A percentile compares a stretch with the other conserved stretches of the same genome.
phyloP scores from a whole-genome alignment of 2,888 invertebrate species.

The Tinea pellionella region DNA sequence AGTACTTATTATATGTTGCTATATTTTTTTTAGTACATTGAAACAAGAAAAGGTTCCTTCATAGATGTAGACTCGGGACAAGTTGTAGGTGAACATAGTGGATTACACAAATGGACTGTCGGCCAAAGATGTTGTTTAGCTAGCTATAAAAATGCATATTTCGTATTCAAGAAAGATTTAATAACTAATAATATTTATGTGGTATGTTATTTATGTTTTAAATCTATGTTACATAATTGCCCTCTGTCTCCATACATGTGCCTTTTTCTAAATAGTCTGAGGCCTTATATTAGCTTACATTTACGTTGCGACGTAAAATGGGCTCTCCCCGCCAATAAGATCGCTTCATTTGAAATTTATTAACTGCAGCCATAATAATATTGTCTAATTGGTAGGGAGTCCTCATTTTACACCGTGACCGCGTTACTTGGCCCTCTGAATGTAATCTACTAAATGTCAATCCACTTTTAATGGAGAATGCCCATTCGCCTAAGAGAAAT shows the following conservation, averaged over 20 bases:
- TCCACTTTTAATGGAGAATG: no score
- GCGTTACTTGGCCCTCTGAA: no score
- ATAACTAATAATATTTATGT: conserved; percentile 81
- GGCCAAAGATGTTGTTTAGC: conserved; percentile 85
- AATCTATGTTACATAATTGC: no score
- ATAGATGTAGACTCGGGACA: conserved; percentile 83
- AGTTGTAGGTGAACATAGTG: conserved; percentile 83
- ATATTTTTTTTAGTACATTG: conserved; percentile 77
- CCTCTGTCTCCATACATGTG: no score
- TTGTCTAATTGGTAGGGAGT: no score
- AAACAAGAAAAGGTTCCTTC: conserved; percentile 81
- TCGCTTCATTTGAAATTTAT: no score
- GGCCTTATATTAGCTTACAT: conserved; percentile 3
- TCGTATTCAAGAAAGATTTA: conserved; percentile 78
- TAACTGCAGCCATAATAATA: no score
- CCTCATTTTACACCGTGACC: no score
- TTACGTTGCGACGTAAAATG: no score
- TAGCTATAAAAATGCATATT: conserved; percentile 75
- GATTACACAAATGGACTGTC: conserved; percentile 93
- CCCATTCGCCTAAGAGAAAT: no score
- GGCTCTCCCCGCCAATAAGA: no score
- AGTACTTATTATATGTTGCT: conserved; percentile 4
- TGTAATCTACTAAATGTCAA: no score
- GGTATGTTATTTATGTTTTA: conserved; percentile 54
- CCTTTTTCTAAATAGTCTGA: not conserved